Evolutionary conservation across 2,797 vertebrate genomes (phyloP).

Genomic region (Rhadinocentrus ornatus): DNA sequence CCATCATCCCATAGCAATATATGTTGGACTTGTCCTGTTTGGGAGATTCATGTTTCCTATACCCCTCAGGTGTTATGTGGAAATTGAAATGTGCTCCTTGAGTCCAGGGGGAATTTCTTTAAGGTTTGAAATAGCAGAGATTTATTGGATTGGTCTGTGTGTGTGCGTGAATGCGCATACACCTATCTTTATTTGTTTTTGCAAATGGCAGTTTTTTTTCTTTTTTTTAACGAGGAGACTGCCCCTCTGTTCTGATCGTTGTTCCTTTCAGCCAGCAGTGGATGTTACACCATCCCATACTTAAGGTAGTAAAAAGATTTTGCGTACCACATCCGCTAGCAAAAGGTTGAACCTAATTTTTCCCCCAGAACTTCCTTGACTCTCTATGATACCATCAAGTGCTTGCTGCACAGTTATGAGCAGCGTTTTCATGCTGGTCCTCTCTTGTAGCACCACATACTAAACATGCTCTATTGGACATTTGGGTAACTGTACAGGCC

Average conservation of each 20-base stretch:
- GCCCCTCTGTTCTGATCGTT: constrained; percentile 6
- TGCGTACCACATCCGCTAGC: neutral
- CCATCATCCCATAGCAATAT: constrained; percentile 67
- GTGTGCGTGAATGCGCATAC: constrained; percentile 14
- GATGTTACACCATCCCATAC: constrained; percentile 11
- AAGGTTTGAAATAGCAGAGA: constrained; percentile 66
- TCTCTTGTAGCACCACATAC: neutral
- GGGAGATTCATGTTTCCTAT: constrained; percentile 80
- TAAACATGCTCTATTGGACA: neutral
- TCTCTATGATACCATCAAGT: neutral
- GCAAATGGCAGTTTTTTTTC: constrained; percentile 23
- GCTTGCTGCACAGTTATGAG: neutral
- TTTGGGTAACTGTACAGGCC: neutral
- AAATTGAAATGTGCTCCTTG: constrained; percentile 81
- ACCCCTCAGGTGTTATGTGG: constrained; percentile 70
- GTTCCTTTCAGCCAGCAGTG: neutral
- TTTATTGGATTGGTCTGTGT: constrained; percentile 51
- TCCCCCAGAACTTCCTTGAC: neutral
- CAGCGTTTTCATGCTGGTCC: neutral
- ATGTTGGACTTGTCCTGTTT: constrained; percentile 74
- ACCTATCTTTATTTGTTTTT: constrained; percentile 25
- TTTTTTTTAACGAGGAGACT: constrained; percentile 36
- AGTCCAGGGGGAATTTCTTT: constrained; percentile 62
- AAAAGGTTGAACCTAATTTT: neutral
- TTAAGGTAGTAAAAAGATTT: constrained; percentile 10